Evolutionary conservation across 2,113 vertebrate species (phyloP).

Genomic region (Sebastes fasciatus): DNA sequence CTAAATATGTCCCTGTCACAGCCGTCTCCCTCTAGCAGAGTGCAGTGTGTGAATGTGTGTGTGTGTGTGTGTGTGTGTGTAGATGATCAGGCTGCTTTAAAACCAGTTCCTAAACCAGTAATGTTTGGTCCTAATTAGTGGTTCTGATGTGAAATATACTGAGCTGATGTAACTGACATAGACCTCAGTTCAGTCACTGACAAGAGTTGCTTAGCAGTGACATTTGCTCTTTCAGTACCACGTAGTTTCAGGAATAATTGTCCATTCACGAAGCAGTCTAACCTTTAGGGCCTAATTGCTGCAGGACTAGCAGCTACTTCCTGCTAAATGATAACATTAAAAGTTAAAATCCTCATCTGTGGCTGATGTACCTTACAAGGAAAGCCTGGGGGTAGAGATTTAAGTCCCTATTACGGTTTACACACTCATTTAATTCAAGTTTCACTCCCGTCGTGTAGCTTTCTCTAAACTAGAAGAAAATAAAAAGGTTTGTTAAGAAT

Average conservation of each 20-base stretch:
- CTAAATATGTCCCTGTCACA: constrained; percentile 52
- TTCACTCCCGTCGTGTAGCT: not conserved
- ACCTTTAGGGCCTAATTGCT: constrained; percentile 30
- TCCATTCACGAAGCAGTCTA: not conserved
- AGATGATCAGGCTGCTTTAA: not conserved
- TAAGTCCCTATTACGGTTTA: not conserved
- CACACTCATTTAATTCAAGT: not conserved
- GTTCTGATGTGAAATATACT: too few relatives aligned
- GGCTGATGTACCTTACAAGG: not conserved
- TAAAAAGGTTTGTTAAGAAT: not conserved
- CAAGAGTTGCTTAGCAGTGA: not conserved
- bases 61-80: not conserved
- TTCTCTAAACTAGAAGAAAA: not conserved
- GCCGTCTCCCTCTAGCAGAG: constrained; percentile 11
- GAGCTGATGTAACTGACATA: not conserved
- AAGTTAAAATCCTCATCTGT: not conserved
- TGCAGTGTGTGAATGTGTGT: not conserved
- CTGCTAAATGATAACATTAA: constrained; percentile 3
- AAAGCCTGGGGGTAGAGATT: not conserved
- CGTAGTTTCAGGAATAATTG: not conserved
- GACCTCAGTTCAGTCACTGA: not conserved
- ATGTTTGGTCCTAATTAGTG: not conserved
- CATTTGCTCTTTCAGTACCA: constrained; percentile 18
- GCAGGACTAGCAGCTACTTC: constrained; percentile 13
- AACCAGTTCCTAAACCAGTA: not conserved